These are phyloP conservation scores for Temnothorax longispinosus DNA, from an alignment of 1,140 invertebrate species.

Conservation along the genomic window DNA sequence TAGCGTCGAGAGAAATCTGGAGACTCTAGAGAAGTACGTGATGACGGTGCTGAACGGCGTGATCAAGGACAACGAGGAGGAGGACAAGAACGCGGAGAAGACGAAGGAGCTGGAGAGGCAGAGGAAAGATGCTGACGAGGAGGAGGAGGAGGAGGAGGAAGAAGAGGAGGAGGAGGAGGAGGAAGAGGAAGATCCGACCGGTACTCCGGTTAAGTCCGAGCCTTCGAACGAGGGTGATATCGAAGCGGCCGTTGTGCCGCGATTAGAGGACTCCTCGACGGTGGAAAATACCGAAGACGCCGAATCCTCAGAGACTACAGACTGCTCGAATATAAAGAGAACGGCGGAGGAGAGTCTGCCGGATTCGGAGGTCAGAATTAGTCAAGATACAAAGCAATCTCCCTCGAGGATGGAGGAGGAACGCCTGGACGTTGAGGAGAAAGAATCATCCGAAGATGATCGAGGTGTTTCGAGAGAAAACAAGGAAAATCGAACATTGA, in stretches of 20 bases:
- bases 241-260: conserved; percentile 72
- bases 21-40: conserved; percentile 83
- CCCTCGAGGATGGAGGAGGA: background rate
- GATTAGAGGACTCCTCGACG: conserved; percentile 39
- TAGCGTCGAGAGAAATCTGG: conserved; percentile 80
- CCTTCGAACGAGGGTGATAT: conserved; percentile 76
- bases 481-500: conserved; percentile 67
- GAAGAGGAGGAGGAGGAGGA: conserved; percentile 28
- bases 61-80: conserved; percentile 81
- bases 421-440: background rate
- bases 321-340: background rate
- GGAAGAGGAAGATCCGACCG: conserved; percentile 58
- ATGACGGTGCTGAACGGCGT: conserved; percentile 85
- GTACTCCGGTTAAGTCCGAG: conserved; percentile 61
- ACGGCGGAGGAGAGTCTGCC: background rate
- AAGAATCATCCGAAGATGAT: background rate
- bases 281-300: conserved; percentile 13
- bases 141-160: conserved; percentile 54
- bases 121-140: conserved; percentile 67
- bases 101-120: conserved; percentile 72
- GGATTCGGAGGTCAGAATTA: background rate
- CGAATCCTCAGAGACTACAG: background rate
- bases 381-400: background rate
- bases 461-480: conserved; percentile 42
- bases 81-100: conserved; percentile 55